phyloP scores from a whole-genome alignment of 2,113 vertebrate genomes.

The Gulo gulo region DNA sequence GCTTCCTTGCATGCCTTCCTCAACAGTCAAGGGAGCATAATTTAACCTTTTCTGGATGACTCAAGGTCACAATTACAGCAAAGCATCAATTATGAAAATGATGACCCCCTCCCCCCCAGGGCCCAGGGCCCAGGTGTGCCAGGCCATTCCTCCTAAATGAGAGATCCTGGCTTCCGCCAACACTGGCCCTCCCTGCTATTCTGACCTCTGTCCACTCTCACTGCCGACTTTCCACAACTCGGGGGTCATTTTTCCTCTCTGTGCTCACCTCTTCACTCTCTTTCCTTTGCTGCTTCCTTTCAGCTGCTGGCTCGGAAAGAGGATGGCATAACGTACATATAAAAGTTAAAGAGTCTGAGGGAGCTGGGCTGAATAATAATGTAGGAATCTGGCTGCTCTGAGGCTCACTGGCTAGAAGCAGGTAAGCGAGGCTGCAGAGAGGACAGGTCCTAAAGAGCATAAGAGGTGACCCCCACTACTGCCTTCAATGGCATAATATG shows the following conservation, averaged over 20 bases:
- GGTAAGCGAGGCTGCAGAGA: background rate
- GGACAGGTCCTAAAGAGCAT: background rate
- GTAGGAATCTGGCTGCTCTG: background rate
- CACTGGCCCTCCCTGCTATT: background rate
- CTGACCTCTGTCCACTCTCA: background rate
- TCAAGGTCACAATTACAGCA: conserved; percentile 27
- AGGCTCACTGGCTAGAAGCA: background rate
- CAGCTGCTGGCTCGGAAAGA: background rate
- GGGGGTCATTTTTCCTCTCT: background rate
- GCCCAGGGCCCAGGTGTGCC: background rate
- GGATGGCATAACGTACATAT: background rate
- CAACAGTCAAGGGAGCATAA: background rate
- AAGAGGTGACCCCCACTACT: background rate
- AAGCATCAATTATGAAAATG: conserved; percentile 1
- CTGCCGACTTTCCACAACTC: background rate
- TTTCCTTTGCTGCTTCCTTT: background rate
- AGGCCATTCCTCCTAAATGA: background rate
- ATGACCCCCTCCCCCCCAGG: background rate
- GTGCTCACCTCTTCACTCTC: background rate
- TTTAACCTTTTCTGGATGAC: conserved; percentile 28
- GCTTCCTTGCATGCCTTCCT: background rate
- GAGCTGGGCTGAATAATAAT: background rate
- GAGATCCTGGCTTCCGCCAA: background rate
- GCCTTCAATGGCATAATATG: background rate
- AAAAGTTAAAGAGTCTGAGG: background rate